These are phyloP conservation scores for Paracentrotus lividus DNA, from an alignment of 53 echinoderm and acorn worm genomes.

Conservation along the genomic window DNA sequence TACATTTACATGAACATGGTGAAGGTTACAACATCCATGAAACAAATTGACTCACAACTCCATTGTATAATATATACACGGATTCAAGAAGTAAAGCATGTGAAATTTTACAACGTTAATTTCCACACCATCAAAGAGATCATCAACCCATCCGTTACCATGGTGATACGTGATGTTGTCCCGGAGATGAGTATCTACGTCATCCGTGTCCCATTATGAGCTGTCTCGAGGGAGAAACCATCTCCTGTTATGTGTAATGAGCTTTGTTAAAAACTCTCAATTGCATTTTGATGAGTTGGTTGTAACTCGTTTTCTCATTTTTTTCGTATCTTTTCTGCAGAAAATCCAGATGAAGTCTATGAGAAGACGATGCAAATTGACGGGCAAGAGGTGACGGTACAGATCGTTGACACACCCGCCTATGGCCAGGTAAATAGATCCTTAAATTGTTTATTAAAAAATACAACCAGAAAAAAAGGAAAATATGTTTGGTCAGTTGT, in stretches of 20 bases:
- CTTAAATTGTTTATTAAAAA: neutral
- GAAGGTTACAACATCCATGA: neutral
- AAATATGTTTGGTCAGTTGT: too few relatives aligned
- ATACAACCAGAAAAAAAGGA: too few relatives aligned
- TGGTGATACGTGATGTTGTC: conserved; percentile 54
- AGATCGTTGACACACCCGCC: conserved; percentile 92
- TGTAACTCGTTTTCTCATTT: neutral
- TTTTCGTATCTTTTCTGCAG: conserved; percentile 55
- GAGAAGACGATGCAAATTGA: conserved; percentile 90
- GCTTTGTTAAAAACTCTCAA: conserved; percentile 53
- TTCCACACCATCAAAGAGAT: conserved; percentile 13
- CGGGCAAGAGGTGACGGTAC: conserved; percentile 79
- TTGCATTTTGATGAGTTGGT: conserved; percentile 40
- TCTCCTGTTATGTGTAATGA: conserved; percentile 43
- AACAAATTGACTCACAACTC: neutral
- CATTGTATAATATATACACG: neutral
- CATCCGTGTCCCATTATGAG: conserved; percentile 48
- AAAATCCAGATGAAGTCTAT: conserved; percentile 86
- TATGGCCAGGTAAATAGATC: conserved; percentile 87
- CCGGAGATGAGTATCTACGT: conserved; percentile 49
- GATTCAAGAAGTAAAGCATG: neutral
- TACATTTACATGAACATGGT: neutral
- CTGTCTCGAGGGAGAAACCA: conserved; percentile 27
- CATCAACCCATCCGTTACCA: conserved; percentile 49
- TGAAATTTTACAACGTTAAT: conserved; percentile 30